Evolutionary conservation across 2,888 invertebrate genomes (phyloP).

Genomic region (Minunthozetes semirufus): DNA sequence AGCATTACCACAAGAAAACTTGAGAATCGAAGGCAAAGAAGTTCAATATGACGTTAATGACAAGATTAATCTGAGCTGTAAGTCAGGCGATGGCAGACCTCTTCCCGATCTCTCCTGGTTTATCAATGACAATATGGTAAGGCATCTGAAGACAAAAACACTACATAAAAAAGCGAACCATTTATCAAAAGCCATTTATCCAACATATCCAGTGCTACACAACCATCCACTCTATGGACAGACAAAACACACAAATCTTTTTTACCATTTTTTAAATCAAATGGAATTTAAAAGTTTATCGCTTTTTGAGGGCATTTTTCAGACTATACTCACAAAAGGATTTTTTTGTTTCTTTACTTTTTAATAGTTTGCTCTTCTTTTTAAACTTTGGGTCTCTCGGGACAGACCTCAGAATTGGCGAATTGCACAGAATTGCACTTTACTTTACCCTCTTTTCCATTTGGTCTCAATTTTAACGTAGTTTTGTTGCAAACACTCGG

Average conservation of each 20-base stretch:
- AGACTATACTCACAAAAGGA: neutral
- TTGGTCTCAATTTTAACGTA: neutral
- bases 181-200: constrained; percentile 18
- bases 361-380: neutral
- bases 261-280: constrained; percentile 8
- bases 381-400: neutral
- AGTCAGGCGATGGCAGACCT: constrained; percentile 35
- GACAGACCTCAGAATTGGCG: neutral
- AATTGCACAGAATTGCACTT: neutral
- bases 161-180: no score
- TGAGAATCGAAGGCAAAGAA: constrained; percentile 34
- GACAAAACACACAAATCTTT: neutral
- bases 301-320: neutral
- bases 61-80: constrained; percentile 38
- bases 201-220: neutral
- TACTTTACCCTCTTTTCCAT: neutral
- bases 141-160: neutral
- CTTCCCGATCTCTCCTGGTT: constrained; percentile 35
- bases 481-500: neutral
- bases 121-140: constrained; percentile 37
- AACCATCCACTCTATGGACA: neutral
- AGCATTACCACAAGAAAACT: constrained; percentile 36
- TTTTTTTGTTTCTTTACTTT: neutral
- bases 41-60: constrained; percentile 35
- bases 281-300: neutral